Percentiles rank a stretch among this genome's conserved stretches.
Evolutionary conservation across 1,140 invertebrate species (phyloP).

Genomic region (Cherax quadricarinatus): DNA sequence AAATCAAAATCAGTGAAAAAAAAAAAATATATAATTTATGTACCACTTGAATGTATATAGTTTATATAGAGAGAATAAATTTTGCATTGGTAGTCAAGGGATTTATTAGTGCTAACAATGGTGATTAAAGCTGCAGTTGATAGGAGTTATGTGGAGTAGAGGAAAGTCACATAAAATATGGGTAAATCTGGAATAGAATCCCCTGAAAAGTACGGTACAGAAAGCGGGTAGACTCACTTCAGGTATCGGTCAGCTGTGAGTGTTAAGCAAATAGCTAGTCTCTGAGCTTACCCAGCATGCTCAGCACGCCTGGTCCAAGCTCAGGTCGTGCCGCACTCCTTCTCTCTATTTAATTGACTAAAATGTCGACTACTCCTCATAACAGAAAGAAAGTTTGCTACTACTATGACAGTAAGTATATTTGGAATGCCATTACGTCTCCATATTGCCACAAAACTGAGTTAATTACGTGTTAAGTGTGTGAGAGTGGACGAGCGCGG

Average conservation of each 20-base stretch:
- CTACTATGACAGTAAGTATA: constrained; percentile 98
- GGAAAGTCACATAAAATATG: background rate
- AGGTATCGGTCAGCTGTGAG: background rate
- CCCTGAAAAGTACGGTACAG: background rate
- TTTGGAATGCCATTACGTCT: background rate
- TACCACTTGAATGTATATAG: no score
- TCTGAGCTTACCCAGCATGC: constrained; percentile 50
- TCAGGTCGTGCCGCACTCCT: background rate
- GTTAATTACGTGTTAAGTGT: background rate
- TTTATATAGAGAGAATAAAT: no score
- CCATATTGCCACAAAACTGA: background rate
- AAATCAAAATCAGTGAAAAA: no score
- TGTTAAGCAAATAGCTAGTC: background rate
- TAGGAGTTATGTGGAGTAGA: background rate
- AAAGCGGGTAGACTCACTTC: background rate
- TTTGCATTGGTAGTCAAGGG: no score
- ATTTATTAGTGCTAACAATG: no score
- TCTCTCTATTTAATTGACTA: constrained; percentile 12
- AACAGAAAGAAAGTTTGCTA: constrained; percentile 97
- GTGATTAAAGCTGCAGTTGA: no score
- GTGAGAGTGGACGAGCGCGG: background rate
- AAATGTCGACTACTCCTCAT: constrained; percentile 83
- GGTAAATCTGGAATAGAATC: background rate
- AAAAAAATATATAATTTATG: no score
- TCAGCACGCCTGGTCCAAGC: constrained; percentile 25